Base-by-base conservation (phyloP, 2,797 vertebrate genomes). In the Scolopax bukidnonensis region DNA sequence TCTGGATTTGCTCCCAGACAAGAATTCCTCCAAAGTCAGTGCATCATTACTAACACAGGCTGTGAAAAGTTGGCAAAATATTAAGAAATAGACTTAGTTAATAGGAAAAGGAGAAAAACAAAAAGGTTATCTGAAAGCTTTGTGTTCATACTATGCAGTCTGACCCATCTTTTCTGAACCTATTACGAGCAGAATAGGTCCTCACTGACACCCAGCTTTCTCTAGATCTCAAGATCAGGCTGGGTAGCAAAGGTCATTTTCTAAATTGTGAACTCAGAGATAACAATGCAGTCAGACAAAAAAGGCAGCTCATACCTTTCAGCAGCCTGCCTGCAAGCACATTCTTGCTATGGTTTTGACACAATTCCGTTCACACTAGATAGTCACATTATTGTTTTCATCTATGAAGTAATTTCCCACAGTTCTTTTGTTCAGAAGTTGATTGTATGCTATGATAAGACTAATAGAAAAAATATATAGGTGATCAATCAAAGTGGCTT, bases 351-450 rank as follows among this genome's bases (percentile, higher is more conserved):
- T 5, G 4, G 5, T 38, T 88, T 57, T 45, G 9, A 13, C 45
- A 9, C 6, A 11, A 11, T 14, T 51, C 43, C 32, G 11, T 11
- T 85, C 40, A 32, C 6, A 5, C 3, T 0, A 0, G 9, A 16
- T 3, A 36, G 17, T 16, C 43, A 11, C 9, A 5, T 14, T 36
- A 16, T 12, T n/a, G 4, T 48, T 36, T 70, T 51, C n/a, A 74
- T 23, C 2, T 14, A 38, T 4, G 12, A 78, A 19, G 30, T 4
- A 30, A 40, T 40, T 70, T 59, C 38, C 41, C 40, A 51, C 20
- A 48, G 38, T 18, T 50, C 23, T 85, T 60, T n/a, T 11, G 8
- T 40, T 53, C n/a, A 9, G 16, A 70, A 47, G 14, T 38, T 36
- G n/a, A 70, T 78, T 81, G 33, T 30, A 43, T 50, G 10, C n/a